These are phyloP conservation scores for Formica exsecta DNA, from an alignment of 1,140 invertebrate genomes.

Conservation along the genomic window DNA sequence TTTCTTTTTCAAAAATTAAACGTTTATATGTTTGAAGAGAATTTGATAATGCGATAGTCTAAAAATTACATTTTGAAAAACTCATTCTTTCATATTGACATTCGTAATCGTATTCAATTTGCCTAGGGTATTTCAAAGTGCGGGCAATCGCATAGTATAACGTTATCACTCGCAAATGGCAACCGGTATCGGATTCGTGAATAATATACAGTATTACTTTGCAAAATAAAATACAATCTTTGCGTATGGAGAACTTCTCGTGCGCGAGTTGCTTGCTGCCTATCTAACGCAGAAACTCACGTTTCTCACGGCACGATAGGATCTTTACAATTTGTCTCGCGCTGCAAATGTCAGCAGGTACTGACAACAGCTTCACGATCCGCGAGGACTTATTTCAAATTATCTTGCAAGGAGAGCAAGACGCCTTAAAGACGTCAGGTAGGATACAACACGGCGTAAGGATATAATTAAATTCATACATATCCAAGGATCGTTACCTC, in stretches of 20 bases:
- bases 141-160: slow-evolving; percentile 30
- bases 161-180: slow-evolving; percentile 40
- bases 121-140: too few species aligned
- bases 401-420: slow-evolving; percentile 27
- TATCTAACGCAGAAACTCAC: slow-evolving; percentile 53
- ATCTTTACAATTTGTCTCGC: slow-evolving; percentile 64
- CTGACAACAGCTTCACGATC: slow-evolving; percentile 51
- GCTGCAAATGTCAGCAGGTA: slow-evolving; percentile 54
- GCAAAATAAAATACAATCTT: slow-evolving; percentile 49
- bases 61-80: not conserved
- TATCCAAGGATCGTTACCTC: slow-evolving; percentile 38
- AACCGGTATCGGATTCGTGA: slow-evolving; percentile 39
- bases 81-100: not conserved
- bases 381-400: slow-evolving; percentile 51
- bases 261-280: slow-evolving; percentile 25
- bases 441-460: slow-evolving; percentile 24
- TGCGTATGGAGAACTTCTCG: slow-evolving; percentile 30
- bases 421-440: slow-evolving; percentile 31
- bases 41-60: not conserved
- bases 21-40: not conserved
- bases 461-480: slow-evolving; percentile 59
- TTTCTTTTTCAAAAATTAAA: not conserved
- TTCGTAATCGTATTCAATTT: not conserved
- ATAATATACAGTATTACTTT: slow-evolving; percentile 14
- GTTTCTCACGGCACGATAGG: slow-evolving; percentile 60